These are phyloP conservation scores for Lutraria lutraria DNA, from an alignment of 2,888 invertebrate species.

Conservation along the genomic window DNA sequence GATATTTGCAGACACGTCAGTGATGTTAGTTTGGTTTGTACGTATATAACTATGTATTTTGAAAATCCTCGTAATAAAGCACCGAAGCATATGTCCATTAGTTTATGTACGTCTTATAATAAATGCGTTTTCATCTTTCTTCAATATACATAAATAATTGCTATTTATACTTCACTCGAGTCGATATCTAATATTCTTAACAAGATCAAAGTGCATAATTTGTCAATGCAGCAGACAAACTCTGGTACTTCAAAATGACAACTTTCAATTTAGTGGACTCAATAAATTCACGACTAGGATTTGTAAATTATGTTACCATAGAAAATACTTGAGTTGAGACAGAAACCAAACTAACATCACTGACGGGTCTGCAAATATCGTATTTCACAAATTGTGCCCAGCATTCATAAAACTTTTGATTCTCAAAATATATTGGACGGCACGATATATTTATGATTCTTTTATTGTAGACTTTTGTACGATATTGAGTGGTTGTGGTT, in stretches of 20 bases:
- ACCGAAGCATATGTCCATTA: too few relatives aligned
- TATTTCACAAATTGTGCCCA: background rate
- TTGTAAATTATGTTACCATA: background rate
- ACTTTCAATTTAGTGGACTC: background rate
- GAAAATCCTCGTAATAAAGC: too few relatives aligned
- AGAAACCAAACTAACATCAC: background rate
- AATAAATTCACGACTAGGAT: conserved; percentile 12
- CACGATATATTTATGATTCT: background rate
- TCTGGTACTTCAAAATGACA: background rate
- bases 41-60: too few relatives aligned
- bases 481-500: background rate
- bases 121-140: too few relatives aligned
- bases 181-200: background rate
- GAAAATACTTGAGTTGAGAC: background rate
- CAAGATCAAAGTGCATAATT: background rate
- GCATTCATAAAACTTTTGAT: conserved; percentile 1
- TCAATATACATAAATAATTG: too few relatives aligned
- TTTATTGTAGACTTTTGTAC: background rate
- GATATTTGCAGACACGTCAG: background rate
- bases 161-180: background rate
- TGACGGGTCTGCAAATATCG: background rate
- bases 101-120: too few relatives aligned
- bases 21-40: background rate
- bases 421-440: background rate
- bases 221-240: background rate